These are phyloP conservation scores for Nebria salina DNA, from an alignment of 2,888 invertebrate genomes.

Conservation along the genomic window DNA sequence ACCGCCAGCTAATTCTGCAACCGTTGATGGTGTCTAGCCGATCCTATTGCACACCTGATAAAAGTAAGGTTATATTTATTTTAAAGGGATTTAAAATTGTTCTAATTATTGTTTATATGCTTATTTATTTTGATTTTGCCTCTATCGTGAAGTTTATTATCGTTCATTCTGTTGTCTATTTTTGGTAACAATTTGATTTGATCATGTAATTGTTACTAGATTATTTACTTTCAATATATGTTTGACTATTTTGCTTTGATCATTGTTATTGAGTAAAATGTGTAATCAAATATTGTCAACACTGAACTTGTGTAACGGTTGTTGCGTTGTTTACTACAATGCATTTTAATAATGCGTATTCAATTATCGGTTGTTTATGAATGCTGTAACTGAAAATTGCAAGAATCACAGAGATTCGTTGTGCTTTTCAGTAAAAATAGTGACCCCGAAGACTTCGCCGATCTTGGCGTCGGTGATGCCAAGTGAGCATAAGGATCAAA, in stretches of 20 bases:
- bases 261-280: neutral
- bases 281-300: neutral
- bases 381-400: neutral
- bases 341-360: neutral
- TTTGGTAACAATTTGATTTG: too few relatives aligned
- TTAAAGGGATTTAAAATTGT: neutral
- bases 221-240: neutral
- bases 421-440: slow-evolving; percentile 19
- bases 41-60: slow-evolving; percentile 30
- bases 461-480: slow-evolving; percentile 43
- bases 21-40: slow-evolving; percentile 32
- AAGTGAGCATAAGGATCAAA: slow-evolving; percentile 45
- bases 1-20: slow-evolving; percentile 18
- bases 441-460: slow-evolving; percentile 8
- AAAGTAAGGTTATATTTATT: slow-evolving; percentile 34
- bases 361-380: too few relatives aligned
- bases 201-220: neutral
- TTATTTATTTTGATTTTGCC: neutral
- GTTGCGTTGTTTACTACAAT: neutral
- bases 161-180: too few relatives aligned
- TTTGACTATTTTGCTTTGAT: neutral
- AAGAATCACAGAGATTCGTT: neutral
- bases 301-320: neutral
- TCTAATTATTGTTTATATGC: neutral
- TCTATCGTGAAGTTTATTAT: too few relatives aligned